These are phyloP conservation scores for Fulmarus glacialis DNA, from an alignment of 2,113 vertebrate genomes.

Conservation along the genomic window DNA sequence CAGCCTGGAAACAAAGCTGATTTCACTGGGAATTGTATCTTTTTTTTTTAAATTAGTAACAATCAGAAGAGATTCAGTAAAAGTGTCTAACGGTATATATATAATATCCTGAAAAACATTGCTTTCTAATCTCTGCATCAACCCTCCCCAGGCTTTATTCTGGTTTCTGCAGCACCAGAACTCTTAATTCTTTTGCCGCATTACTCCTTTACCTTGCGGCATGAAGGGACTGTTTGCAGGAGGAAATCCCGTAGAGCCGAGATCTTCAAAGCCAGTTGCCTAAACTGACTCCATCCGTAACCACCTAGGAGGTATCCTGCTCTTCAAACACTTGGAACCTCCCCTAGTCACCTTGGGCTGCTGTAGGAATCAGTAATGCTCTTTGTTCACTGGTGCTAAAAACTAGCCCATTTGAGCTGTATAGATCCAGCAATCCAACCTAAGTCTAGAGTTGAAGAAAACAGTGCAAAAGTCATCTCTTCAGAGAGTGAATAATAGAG, in stretches of 20 bases:
- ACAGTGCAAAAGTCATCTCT: not conserved
- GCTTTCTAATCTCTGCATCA: not conserved
- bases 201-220: not conserved
- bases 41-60: not conserved
- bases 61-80: not conserved
- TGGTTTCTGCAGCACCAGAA: not conserved
- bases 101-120: not conserved
- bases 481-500: not conserved
- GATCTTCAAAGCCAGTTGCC: not conserved
- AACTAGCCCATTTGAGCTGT: fast-evolving
- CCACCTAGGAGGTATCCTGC: not conserved
- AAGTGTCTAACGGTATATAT: not conserved
- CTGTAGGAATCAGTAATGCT: not conserved
- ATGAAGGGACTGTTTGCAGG: not conserved
- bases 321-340: not conserved
- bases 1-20: not conserved
- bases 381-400: not conserved
- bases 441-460: not conserved
- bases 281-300: not conserved
- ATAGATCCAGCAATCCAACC: not conserved
- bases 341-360: not conserved
- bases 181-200: not conserved
- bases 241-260: not conserved
- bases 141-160: not conserved
- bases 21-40: not conserved